Evolutionary conservation across 2,888 invertebrate species (phyloP).

Genomic region (Lepidocyrtinus sp.): DNA sequence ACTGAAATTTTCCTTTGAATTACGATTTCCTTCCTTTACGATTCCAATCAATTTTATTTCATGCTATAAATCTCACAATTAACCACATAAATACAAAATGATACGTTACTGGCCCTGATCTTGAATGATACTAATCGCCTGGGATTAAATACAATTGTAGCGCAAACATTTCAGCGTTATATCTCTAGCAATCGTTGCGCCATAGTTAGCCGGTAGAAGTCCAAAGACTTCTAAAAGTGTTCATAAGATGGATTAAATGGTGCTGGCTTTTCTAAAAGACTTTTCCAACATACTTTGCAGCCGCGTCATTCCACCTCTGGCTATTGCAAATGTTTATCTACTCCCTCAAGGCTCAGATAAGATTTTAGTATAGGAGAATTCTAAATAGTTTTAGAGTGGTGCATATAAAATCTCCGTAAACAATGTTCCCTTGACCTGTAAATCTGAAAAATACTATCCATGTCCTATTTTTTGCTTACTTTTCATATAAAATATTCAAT

Average conservation of each 20-base stretch:
- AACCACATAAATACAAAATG: too few relatives aligned
- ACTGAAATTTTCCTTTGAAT: not conserved
- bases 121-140: not conserved
- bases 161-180: too few relatives aligned
- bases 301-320: too few relatives aligned
- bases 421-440: not conserved
- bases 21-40: not conserved
- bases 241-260: too few relatives aligned
- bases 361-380: not conserved
- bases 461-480: not conserved
- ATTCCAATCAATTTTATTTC: not conserved
- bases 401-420: not conserved
- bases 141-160: too few relatives aligned
- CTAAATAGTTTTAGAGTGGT: not conserved
- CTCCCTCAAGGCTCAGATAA: not conserved
- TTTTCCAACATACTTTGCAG: too few relatives aligned
- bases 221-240: too few relatives aligned
- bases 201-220: too few relatives aligned
- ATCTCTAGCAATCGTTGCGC: too few relatives aligned
- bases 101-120: not conserved
- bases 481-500: not conserved
- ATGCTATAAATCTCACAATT: not conserved
- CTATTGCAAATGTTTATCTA: too few relatives aligned
- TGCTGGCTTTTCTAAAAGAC: too few relatives aligned
- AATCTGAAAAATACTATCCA: not conserved